Evolutionary conservation across 2,113 vertebrate species (phyloP).

Genomic region (Rhinolophus ferrumequinum): DNA sequence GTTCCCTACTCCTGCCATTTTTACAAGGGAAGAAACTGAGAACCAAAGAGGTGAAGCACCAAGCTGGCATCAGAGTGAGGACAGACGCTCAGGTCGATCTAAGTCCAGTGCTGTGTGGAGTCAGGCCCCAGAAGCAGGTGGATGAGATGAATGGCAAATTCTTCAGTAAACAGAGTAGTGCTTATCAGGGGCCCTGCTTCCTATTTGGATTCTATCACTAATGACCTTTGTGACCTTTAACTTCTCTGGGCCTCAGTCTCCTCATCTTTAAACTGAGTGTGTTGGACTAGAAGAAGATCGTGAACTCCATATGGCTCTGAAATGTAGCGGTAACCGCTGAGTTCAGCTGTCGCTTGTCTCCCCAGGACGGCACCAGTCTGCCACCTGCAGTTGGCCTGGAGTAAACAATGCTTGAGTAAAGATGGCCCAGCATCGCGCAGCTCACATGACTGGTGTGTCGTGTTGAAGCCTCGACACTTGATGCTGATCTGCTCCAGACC

Average conservation of each 20-base stretch:
- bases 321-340: neutral
- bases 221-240: constrained; percentile 24
- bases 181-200: neutral
- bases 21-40: neutral
- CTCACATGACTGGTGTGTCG: neutral
- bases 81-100: neutral
- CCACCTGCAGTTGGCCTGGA: constrained; percentile 62
- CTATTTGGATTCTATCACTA: neutral
- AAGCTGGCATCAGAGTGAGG: neutral
- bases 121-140: neutral
- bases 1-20: neutral
- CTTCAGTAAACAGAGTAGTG: neutral
- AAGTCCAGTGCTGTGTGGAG: neutral
- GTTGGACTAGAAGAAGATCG: neutral
- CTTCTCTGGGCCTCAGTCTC: neutral
- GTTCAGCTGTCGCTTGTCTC: constrained; percentile 28
- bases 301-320: neutral
- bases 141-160: neutral
- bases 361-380: constrained; percentile 57
- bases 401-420: neutral
- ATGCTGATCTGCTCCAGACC: neutral
- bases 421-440: neutral
- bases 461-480: neutral
- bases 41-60: neutral
- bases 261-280: neutral